Evolutionary conservation across 2,888 invertebrate genomes (phyloP).

Genomic region (Epinotia bilunana): DNA sequence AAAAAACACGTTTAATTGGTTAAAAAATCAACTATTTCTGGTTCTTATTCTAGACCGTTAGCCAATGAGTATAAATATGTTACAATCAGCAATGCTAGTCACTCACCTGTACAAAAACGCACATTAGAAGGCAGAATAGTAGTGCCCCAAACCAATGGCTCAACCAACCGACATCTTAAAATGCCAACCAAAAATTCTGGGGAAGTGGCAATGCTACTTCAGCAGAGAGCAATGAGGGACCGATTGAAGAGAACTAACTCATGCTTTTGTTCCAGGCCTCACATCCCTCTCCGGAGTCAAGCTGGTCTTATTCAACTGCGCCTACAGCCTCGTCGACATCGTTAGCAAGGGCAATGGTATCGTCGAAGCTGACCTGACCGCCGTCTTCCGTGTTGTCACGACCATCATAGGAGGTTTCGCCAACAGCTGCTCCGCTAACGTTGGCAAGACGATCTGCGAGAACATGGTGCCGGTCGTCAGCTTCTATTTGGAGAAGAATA

Average conservation of each 20-base stretch:
- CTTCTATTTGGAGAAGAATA: constrained; percentile 4
- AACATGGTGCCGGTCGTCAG: neutral
- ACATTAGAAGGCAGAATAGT: too few relatives aligned
- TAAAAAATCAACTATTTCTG: too few relatives aligned
- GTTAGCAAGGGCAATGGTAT: neutral
- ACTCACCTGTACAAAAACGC: too few relatives aligned
- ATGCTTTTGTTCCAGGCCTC: neutral
- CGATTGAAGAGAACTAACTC: neutral
- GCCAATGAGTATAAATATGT: too few relatives aligned
- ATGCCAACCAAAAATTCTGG: too few relatives aligned
- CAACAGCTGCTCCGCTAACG: neutral
- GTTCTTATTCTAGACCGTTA: too few relatives aligned
- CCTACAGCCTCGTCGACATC: neutral
- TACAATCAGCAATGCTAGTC: too few relatives aligned
- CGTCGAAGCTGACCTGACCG: neutral
- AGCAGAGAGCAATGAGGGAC: too few relatives aligned
- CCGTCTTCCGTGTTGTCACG: neutral
- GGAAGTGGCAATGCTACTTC: too few relatives aligned
- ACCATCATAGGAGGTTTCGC: constrained; percentile 7
- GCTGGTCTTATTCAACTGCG: neutral
- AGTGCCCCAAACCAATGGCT: too few relatives aligned
- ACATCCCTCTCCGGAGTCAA: neutral
- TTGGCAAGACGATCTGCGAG: constrained; percentile 3
- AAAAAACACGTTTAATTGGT: too few relatives aligned
- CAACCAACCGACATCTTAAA: too few relatives aligned